These are phyloP conservation scores for Magallana nippona DNA, from an alignment of 2,888 invertebrate species.

Conservation along the genomic window DNA sequence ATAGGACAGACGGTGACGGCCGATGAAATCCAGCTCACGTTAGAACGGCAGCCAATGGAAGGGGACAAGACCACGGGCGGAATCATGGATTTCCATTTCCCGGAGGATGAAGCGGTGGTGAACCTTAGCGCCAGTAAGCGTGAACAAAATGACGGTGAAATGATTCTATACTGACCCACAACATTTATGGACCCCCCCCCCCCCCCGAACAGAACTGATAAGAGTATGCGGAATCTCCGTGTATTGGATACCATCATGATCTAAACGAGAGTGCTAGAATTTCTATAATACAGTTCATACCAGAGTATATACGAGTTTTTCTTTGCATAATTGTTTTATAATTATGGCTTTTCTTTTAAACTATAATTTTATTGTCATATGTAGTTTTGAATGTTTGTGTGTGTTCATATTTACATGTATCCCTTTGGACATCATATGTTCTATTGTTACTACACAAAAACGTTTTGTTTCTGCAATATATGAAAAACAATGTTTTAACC, in stretches of 20 bases:
- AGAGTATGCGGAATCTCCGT: too few relatives aligned
- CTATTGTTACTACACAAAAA: not conserved
- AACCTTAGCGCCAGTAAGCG: slow-evolving; percentile 24
- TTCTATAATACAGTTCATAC: too few relatives aligned
- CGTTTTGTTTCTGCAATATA: not conserved
- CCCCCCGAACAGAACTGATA: not conserved
- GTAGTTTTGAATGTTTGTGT: not conserved
- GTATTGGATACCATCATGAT: too few relatives aligned
- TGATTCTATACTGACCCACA: not conserved
- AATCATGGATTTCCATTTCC: slow-evolving; percentile 3
- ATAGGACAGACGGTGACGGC: not conserved
- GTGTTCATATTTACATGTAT: not conserved
- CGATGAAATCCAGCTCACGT: slow-evolving; percentile 2
- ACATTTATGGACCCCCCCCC: too few relatives aligned
- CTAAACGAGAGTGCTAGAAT: too few relatives aligned
- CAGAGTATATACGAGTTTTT: too few relatives aligned
- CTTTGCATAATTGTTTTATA: too few relatives aligned
- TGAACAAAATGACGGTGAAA: not conserved
- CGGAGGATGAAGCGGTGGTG: not conserved
- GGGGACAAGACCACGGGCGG: not conserved
- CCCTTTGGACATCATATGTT: not conserved
- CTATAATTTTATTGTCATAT: too few relatives aligned
- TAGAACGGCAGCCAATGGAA: slow-evolving; percentile 1
- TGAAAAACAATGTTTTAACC: not conserved
- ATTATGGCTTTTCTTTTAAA: too few relatives aligned